These are phyloP conservation scores for Platycheirus albimanus DNA, from an alignment of 2,888 invertebrate species.

Conservation along the genomic window DNA sequence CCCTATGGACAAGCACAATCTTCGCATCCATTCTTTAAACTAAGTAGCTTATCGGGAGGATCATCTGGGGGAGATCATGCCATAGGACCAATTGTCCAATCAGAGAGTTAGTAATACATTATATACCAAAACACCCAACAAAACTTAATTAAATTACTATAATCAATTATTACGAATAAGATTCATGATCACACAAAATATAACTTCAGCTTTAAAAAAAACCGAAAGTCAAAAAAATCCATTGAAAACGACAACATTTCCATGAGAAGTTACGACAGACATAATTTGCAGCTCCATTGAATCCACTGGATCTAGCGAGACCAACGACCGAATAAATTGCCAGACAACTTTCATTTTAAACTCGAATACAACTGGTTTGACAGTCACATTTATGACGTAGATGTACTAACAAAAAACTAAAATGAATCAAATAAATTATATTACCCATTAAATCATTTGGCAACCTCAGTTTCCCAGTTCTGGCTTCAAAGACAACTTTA, in stretches of 20 bases:
- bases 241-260: not conserved
- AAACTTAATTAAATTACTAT: not conserved
- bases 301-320: constrained; percentile 39
- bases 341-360: constrained; percentile 69
- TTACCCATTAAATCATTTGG: constrained; percentile 47
- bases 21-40: constrained; percentile 80
- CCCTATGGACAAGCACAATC: constrained; percentile 76
- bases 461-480: constrained; percentile 9
- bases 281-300: constrained; percentile 15
- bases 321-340: constrained; percentile 61
- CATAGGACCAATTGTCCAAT: constrained; percentile 78
- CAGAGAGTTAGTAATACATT: constrained; percentile 82
- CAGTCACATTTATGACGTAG: constrained; percentile 31
- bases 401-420: constrained; percentile 19
- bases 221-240: constrained; percentile 46
- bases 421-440: constrained; percentile 49
- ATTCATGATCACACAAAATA: not conserved
- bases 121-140: not conserved
- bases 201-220: not conserved
- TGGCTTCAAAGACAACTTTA: no score
- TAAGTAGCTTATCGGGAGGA: constrained; percentile 80
- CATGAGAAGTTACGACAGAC: not conserved
- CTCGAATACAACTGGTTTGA: constrained; percentile 45
- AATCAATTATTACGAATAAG: not conserved
- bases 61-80: constrained; percentile 79